A percentile compares a stretch with the other conserved stretches of the same genome.
Conservation (phyloP, 2,797 vertebrate species). For the Gallinago solitaria region DNA sequence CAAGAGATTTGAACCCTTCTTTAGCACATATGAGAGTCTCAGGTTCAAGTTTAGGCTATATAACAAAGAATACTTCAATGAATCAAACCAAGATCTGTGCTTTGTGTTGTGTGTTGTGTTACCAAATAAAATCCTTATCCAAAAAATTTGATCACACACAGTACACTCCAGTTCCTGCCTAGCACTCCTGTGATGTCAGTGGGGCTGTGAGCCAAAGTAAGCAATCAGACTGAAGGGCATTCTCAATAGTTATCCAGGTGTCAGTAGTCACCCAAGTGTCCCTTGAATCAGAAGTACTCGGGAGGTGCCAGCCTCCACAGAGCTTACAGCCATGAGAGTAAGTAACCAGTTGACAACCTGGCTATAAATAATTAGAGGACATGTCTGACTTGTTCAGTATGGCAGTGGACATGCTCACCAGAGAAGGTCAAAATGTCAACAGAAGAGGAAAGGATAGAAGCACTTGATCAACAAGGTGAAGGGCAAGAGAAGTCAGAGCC, state of each 20-base stretch:
- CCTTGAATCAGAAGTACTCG: not conserved
- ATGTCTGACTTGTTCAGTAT: not conserved
- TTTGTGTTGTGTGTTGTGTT: not conserved
- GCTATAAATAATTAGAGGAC: not conserved
- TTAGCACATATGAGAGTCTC: not conserved
- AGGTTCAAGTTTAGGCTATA: not conserved
- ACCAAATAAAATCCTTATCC: not conserved
- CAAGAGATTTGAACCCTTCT: not conserved
- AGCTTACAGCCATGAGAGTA: not conserved
- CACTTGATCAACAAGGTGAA: not conserved
- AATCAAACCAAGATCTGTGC: not conserved
- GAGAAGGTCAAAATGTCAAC: not conserved
- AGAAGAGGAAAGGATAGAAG: not conserved
- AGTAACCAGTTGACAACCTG: not conserved
- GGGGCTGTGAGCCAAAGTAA: not conserved
- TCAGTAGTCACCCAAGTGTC: not conserved
- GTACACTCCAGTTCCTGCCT: not conserved
- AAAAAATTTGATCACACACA: not conserved
- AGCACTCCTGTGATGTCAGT: not conserved
- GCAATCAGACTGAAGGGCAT: not conserved
- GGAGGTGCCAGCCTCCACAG: not conserved
- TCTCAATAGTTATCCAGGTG: not conserved
- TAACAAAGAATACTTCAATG: not conserved
- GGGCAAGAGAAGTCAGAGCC: not conserved
- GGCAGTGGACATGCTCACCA: fast-evolving